phyloP scores from a whole-genome alignment of 2,888 invertebrate genomes.

The Mythimna albipuncta region DNA sequence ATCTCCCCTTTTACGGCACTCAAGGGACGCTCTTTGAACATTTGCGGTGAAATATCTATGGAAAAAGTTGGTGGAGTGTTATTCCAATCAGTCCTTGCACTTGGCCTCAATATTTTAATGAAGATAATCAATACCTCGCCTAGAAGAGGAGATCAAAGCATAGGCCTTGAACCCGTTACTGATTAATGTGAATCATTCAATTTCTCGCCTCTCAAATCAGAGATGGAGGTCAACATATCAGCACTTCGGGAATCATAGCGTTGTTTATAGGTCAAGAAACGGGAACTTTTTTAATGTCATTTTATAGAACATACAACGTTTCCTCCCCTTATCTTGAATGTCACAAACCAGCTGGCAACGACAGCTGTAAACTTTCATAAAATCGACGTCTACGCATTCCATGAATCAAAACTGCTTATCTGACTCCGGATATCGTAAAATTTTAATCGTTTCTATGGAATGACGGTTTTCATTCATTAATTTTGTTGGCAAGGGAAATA shows the following conservation, averaged over 20 bases:
- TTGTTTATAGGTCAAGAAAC: constrained; percentile 11
- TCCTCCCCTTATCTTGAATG: constrained; percentile 31
- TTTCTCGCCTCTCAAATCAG: constrained; percentile 55
- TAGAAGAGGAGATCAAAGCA: constrained; percentile 11
- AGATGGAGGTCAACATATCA: constrained; percentile 53
- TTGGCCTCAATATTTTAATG: constrained; percentile 39
- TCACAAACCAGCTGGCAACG: constrained; percentile 23
- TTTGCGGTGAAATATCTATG: constrained; percentile 9
- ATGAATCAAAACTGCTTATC: constrained; percentile 45
- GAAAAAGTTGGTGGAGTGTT: constrained; percentile 6
- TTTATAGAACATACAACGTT: constrained; percentile 16
- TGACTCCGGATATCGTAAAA: constrained; percentile 43
- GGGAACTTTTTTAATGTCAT: constrained; percentile 22
- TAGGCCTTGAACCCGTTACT: constrained; percentile 53
- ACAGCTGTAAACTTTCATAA: constrained; percentile 26
- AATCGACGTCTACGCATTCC: constrained; percentile 36
- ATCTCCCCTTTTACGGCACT: constrained; percentile 29
- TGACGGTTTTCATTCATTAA: constrained; percentile 37
- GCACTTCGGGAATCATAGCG: constrained; percentile 13
- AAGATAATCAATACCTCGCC: constrained; percentile 36
- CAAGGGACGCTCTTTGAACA: constrained; percentile 18
- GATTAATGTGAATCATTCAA: constrained; percentile 55
- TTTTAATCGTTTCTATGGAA: constrained; percentile 35
- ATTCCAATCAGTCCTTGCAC: constrained; percentile 27
- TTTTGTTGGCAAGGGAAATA: constrained; percentile 28